Conservation (phyloP, 2,113 vertebrate genomes). For the Haliaeetus leucogaster region DNA sequence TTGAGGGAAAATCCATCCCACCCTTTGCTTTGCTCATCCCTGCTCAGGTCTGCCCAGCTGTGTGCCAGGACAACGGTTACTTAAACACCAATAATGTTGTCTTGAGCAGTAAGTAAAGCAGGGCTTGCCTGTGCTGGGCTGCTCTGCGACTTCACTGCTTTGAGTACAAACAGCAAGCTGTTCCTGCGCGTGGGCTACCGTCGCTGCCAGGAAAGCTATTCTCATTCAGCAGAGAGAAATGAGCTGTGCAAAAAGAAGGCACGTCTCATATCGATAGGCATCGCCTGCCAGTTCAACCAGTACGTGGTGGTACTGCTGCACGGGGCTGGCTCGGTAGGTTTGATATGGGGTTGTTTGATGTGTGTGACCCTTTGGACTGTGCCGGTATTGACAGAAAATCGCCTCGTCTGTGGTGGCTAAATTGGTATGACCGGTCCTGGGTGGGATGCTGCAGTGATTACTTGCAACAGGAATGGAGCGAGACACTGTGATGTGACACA, state of each 20-base stretch:
- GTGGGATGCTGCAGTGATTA: neutral
- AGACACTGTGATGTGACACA: neutral
- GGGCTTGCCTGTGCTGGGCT: neutral
- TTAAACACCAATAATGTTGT: neutral
- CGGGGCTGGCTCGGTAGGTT: neutral
- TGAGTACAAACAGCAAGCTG: slow-evolving; percentile 32
- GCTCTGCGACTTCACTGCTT: neutral
- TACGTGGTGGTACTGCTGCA: neutral
- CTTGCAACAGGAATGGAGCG: neutral
- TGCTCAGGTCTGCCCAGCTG: neutral
- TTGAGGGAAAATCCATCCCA: neutral
- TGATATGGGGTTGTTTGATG: neutral
- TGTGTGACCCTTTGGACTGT: neutral
- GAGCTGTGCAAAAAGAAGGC: slow-evolving; percentile 30
- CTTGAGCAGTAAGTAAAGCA: neutral
- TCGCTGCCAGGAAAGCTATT: slow-evolving; percentile 42
- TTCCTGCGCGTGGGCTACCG: slow-evolving; percentile 39
- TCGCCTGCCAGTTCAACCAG: neutral
- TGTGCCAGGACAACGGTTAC: neutral
- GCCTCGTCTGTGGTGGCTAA: neutral
- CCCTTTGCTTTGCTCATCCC: neutral
- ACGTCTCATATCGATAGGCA: neutral
- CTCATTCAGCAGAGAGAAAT: slow-evolving; percentile 40
- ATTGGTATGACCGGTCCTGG: neutral
- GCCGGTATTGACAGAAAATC: accelerated